These are phyloP conservation scores for Spheniscus mendiculus DNA, from an alignment of 2,113 vertebrate genomes.

Conservation along the genomic window DNA sequence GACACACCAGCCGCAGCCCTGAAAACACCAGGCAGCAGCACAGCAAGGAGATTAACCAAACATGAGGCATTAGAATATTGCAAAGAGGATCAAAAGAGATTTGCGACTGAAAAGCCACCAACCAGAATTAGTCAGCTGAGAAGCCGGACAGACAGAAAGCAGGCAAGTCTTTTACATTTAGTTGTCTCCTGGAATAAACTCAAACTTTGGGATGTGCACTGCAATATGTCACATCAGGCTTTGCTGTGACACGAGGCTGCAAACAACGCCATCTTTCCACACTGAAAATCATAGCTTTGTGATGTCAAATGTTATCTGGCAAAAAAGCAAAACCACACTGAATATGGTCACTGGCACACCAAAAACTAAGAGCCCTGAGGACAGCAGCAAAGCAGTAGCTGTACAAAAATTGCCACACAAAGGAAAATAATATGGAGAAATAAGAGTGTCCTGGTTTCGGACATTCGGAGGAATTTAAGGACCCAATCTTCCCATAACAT, in stretches of 20 bases:
- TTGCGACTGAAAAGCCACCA: conserved; percentile 46
- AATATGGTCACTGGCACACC: accelerated
- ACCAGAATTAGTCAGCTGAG: conserved; percentile 34
- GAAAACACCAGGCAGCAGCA: conserved; percentile 5
- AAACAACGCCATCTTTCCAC: background rate
- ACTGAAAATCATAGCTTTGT: background rate
- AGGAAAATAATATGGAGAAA: background rate
- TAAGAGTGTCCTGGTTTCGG: background rate
- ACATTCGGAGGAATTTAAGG: background rate
- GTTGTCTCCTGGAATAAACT: background rate
- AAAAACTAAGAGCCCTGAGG: background rate
- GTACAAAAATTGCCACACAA: background rate
- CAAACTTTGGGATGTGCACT: background rate
- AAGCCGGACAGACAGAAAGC: background rate
- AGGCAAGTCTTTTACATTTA: background rate
- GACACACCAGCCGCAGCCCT: background rate
- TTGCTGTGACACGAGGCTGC: background rate
- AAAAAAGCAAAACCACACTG: background rate
- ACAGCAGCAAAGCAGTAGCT: background rate
- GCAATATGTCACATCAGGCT: background rate
- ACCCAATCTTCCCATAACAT: background rate
- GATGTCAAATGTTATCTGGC: background rate
- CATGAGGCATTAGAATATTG: conserved; percentile 54
- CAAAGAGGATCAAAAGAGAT: conserved; percentile 68
- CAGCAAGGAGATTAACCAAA: conserved; percentile 39